phyloP scores from a whole-genome alignment of 2,113 vertebrate genomes.

The Hirundichthys speculiger region DNA sequence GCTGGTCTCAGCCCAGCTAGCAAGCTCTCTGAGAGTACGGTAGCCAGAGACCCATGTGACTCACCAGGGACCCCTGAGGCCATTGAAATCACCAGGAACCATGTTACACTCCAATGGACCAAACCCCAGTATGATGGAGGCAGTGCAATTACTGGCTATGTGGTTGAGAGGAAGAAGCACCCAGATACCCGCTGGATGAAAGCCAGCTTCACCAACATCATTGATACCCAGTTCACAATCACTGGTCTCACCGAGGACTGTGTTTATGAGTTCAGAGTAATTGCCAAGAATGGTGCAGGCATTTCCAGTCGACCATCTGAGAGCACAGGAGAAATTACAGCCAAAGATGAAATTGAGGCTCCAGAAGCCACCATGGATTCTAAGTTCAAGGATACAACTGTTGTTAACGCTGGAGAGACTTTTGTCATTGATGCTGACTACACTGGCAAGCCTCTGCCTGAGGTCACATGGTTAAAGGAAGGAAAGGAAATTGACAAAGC shows the following conservation, averaged over 20 bases:
- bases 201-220: conserved; percentile 94
- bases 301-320: conserved; percentile 91
- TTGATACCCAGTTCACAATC: conserved; percentile 91
- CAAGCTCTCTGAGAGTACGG: conserved; percentile 90
- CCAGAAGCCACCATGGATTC: conserved; percentile 92
- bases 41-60: conserved; percentile 96
- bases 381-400: conserved; percentile 91
- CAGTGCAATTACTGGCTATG: conserved; percentile 93
- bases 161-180: conserved; percentile 92
- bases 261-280: conserved; percentile 94
- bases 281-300: conserved; percentile 94
- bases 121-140: conserved; percentile 96
- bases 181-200: conserved; percentile 98
- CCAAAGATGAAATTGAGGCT: conserved; percentile 96
- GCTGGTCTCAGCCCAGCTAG: conserved; percentile 92
- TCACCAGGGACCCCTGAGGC: conserved; percentile 93
- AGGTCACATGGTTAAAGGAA: conserved; percentile 92
- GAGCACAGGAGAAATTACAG: conserved; percentile 94
- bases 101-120: conserved; percentile 92
- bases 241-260: conserved; percentile 91
- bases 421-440: conserved; percentile 96
- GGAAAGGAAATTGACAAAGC: conserved; percentile 93
- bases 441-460: conserved; percentile 93
- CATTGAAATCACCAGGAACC: conserved; percentile 93
- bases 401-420: conserved; percentile 91